phyloP scores from a whole-genome alignment of 2,113 vertebrate species.

The Aldabrachelys gigantea region DNA sequence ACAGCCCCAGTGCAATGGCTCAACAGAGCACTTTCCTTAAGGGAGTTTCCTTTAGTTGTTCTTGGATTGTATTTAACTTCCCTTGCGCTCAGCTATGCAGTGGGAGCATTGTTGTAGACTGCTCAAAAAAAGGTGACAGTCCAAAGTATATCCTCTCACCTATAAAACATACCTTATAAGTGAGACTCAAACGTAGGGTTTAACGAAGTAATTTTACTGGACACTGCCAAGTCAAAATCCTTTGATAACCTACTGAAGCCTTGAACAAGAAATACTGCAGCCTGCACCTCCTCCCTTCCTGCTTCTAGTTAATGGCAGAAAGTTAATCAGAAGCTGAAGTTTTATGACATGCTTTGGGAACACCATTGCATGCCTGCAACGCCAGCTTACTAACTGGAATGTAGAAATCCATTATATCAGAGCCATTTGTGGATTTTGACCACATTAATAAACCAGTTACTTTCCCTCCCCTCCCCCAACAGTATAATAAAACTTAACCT shows the following conservation, averaged over 20 bases:
- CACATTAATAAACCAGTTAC: not conserved
- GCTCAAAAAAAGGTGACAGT: not conserved
- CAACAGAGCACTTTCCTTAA: rapidly evolving
- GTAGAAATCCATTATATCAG: constrained; percentile 10
- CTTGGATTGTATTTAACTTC: not conserved
- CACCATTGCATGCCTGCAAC: not conserved
- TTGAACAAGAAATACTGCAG: not conserved
- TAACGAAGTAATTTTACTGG: not conserved
- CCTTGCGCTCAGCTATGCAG: not conserved
- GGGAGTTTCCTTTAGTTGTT: not conserved
- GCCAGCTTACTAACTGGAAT: not conserved
- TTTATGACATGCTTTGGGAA: not conserved
- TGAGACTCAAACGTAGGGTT: not conserved
- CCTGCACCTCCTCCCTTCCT: not conserved
- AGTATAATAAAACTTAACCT: not conserved
- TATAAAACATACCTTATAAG: not conserved
- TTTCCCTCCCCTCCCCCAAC: not conserved
- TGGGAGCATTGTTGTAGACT: not conserved
- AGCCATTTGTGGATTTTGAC: constrained; percentile 36
- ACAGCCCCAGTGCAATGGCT: not conserved
- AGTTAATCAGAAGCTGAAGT: not conserved
- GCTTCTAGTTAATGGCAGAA: not conserved
- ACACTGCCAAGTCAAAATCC: rapidly evolving
- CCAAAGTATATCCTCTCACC: not conserved
- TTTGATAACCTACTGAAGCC: not conserved